Conservation (phyloP, 2,888 invertebrate species). For the Julus scanicus region DNA sequence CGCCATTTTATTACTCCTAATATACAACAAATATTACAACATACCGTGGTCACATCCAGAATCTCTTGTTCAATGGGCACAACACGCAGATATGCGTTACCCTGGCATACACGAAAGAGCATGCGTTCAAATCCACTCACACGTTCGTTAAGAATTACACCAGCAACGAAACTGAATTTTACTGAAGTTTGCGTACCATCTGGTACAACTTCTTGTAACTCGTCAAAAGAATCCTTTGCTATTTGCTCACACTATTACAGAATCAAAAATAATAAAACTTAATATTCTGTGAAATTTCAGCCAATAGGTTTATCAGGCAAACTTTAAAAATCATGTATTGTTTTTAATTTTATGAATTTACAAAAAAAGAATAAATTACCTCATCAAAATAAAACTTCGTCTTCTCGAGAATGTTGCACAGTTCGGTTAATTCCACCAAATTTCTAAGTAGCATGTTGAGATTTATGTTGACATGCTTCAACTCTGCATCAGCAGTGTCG, state of each 20-base stretch:
- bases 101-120: constrained; percentile 97
- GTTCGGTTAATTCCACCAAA: constrained; percentile 93
- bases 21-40: neutral
- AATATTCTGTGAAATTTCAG: too few relatives aligned
- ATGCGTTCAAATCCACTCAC: constrained; percentile 97
- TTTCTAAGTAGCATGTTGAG: constrained; percentile 96
- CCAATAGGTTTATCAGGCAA: too few relatives aligned
- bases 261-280: neutral
- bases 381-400: constrained; percentile 99
- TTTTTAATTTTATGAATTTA: too few relatives aligned
- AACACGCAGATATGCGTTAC: constrained; percentile 95
- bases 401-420: constrained; percentile 95
- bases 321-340: too few relatives aligned
- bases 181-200: constrained; percentile 6
- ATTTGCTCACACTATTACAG: neutral
- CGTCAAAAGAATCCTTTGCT: neutral
- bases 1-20: too few relatives aligned
- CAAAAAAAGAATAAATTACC: constrained; percentile 66
- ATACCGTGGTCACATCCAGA: constrained; percentile 90
- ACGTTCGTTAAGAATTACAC: constrained; percentile 93
- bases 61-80: constrained; percentile 93
- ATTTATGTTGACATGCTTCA: constrained; percentile 97
- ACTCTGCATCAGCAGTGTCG: constrained; percentile 95
- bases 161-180: constrained; percentile 90
- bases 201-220: constrained; percentile 31